Conservation (phyloP, 2,113 vertebrate species). For the Corythaeola cristata region DNA sequence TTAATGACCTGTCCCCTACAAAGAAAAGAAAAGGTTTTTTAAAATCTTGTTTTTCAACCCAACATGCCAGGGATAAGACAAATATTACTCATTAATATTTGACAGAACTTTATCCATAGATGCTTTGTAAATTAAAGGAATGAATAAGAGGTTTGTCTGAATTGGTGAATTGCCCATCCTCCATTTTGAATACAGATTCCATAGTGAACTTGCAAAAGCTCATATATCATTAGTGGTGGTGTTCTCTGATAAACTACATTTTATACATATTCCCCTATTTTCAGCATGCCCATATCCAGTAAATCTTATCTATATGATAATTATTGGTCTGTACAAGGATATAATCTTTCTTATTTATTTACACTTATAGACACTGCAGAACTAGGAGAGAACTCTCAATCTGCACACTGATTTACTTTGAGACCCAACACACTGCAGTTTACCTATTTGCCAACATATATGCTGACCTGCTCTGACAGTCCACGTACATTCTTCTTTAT, state of each 20-base stretch:
- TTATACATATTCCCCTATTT: neutral
- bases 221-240: neutral
- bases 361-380: neutral
- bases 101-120: neutral
- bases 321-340: neutral
- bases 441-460: neutral
- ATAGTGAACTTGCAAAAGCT: neutral
- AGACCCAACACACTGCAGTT: neutral
- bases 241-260: neutral
- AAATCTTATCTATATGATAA: neutral
- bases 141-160: neutral
- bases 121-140: neutral
- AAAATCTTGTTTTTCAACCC: neutral
- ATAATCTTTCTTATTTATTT: neutral
- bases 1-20: conserved; percentile 95
- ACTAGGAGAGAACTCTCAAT: neutral
- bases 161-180: neutral
- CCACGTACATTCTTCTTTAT: neutral
- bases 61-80: neutral
- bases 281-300: neutral
- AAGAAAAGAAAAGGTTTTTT: neutral
- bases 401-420: neutral
- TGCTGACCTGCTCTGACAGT: neutral
- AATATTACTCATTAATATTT: neutral
- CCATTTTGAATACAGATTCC: neutral